Conservation (phyloP, 2,888 invertebrate species). For the Trichopoda pennipes region DNA sequence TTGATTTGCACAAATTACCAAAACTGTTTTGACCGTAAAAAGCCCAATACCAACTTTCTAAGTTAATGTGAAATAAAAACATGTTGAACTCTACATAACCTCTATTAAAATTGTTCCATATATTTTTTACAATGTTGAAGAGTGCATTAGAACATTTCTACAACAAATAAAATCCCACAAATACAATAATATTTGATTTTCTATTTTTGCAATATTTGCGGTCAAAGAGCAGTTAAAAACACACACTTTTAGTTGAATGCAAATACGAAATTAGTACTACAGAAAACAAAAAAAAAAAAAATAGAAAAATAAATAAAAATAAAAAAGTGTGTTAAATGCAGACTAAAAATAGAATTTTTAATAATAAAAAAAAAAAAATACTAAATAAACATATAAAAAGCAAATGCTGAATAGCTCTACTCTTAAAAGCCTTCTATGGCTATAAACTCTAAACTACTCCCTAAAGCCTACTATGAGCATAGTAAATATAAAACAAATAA, state of each 20-base stretch:
- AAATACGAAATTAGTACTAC: constrained; percentile 26
- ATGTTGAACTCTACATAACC: constrained; percentile 20
- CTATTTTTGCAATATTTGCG: constrained; percentile 46
- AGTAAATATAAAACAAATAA: constrained; percentile 58
- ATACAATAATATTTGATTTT: constrained; percentile 51
- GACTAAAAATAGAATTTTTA: not conserved
- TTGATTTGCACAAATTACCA: too few species aligned
- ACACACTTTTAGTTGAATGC: constrained; percentile 41
- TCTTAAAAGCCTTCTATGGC: constrained; percentile 7
- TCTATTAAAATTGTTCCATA: constrained; percentile 27
- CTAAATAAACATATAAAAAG: constrained; percentile 2
- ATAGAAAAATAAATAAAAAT: constrained; percentile 12
- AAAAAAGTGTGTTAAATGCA: not conserved
- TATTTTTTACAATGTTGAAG: constrained; percentile 9
- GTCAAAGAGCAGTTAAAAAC: constrained; percentile 47
- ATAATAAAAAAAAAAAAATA: too few species aligned
- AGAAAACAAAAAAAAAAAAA: constrained; percentile 13
- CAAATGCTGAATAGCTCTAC: constrained; percentile 16
- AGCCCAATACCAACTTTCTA: constrained; percentile 2
- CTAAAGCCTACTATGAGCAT: constrained; percentile 20
- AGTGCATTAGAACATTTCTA: constrained; percentile 12
- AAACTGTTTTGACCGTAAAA: not conserved
- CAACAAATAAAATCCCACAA: constrained; percentile 40
- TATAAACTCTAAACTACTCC: constrained; percentile 1
- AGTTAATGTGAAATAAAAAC: not conserved